Evolutionary conservation across 1,140 invertebrate species (phyloP).

Genomic region (Capitella teleta): DNA sequence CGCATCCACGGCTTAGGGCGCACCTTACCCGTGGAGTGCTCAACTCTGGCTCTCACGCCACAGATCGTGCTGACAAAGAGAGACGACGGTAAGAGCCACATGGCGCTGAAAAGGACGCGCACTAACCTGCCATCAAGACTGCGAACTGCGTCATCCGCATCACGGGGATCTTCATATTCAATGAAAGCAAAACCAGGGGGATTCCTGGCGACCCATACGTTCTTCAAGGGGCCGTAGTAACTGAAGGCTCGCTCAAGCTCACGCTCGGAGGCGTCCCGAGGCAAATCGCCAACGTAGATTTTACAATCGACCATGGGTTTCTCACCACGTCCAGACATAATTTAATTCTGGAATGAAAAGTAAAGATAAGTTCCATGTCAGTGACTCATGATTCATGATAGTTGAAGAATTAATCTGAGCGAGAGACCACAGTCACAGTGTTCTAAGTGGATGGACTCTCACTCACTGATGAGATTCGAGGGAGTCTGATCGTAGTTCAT

Average conservation of each 20-base stretch:
- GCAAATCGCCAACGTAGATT: conserved; percentile 89
- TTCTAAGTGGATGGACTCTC: too few relatives aligned
- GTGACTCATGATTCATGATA: too few relatives aligned
- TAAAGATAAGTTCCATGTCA: too few relatives aligned
- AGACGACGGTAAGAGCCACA: too few relatives aligned
- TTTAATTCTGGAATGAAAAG: too few relatives aligned
- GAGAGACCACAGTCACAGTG: too few relatives aligned
- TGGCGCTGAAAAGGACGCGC: too few relatives aligned
- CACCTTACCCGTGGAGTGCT: conserved; percentile 71
- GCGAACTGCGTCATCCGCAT: conserved; percentile 85
- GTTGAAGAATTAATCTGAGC: too few relatives aligned
- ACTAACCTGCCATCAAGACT: conserved; percentile 70
- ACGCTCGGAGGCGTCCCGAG: conserved; percentile 37
- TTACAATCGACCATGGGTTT: conserved; percentile 84
- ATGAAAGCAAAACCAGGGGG: conserved; percentile 78
- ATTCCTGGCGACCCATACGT: conserved; percentile 90
- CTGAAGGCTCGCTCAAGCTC: conserved; percentile 64
- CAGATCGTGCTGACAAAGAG: conserved; percentile 58
- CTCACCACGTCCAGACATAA: too few relatives aligned
- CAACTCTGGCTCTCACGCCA: conserved; percentile 78
- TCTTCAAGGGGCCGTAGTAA: conserved; percentile 83
- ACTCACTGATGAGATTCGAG: too few relatives aligned
- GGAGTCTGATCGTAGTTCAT: too few relatives aligned
- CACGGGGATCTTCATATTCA: conserved; percentile 89
- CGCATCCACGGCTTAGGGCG: conserved; percentile 38